Percentiles rank a stretch among this genome's conserved stretches.
Conservation (phyloP, 2,113 vertebrate genomes). For the Pituophis catenifer region DNA sequence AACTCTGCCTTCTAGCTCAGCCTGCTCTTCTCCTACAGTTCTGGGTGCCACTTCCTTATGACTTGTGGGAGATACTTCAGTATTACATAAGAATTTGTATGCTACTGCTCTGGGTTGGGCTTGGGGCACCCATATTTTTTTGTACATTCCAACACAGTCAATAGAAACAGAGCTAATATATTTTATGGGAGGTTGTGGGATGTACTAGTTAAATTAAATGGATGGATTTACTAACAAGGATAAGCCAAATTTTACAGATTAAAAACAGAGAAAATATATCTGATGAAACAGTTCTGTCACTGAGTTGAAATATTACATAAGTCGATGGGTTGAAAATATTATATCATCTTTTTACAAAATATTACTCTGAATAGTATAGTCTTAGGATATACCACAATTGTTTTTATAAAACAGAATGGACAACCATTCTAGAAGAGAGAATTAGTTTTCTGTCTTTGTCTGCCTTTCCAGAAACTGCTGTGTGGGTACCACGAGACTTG, state of each 20-base stretch:
- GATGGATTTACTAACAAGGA: background rate
- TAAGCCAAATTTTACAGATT: background rate
- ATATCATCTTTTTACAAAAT: background rate
- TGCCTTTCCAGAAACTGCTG: background rate
- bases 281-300: background rate
- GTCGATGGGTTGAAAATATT: background rate
- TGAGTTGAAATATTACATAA: background rate
- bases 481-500: background rate
- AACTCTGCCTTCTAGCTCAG: background rate
- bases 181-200: background rate
- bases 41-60: background rate
- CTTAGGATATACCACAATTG: background rate
- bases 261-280: background rate
- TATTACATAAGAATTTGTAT: background rate
- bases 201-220: background rate
- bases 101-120: background rate
- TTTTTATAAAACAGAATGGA: background rate
- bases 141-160: background rate
- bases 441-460: background rate
- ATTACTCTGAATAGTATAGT: background rate
- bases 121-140: background rate
- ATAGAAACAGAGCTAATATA: background rate
- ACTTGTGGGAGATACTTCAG: background rate
- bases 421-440: background rate
- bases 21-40: background rate